These are phyloP conservation scores for Columba guinea DNA, from an alignment of 2,797 vertebrate genomes.

Conservation along the genomic window DNA sequence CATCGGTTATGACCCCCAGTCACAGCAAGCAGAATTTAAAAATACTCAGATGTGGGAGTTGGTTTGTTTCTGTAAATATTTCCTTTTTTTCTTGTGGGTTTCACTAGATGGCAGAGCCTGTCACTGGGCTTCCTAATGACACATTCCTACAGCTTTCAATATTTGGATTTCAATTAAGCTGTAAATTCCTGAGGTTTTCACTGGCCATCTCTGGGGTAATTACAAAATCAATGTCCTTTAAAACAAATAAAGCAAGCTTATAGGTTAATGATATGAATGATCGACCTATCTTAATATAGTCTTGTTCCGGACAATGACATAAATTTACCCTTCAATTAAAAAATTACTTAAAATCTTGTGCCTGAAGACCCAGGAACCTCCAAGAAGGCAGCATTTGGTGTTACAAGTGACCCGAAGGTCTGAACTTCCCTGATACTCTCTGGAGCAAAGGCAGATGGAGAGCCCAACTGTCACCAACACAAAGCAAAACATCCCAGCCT, in stretches of 20 bases:
- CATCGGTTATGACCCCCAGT: neutral
- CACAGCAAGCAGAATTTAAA: neutral
- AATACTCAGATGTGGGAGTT: neutral
- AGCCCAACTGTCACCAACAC: neutral
- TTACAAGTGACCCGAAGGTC: neutral
- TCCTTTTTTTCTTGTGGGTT: neutral
- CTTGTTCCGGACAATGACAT: neutral
- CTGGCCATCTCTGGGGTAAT: constrained; percentile 25
- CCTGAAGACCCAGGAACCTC: neutral
- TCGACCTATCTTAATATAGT: neutral
- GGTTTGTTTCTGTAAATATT: neutral
- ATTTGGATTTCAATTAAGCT: constrained; percentile 56
- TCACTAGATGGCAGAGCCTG: constrained; percentile 34
- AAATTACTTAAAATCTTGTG: neutral
- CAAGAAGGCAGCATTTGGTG: neutral
- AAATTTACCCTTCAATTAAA: neutral
- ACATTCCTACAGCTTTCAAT: neutral
- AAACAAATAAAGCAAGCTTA: constrained; percentile 29
- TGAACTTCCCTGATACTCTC: neutral
- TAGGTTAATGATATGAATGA: neutral
- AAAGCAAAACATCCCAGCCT: neutral
- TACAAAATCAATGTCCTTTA: constrained; percentile 53
- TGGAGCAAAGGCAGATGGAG: neutral
- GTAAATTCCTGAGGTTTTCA: constrained; percentile 21
- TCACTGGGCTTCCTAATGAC: neutral